Evolutionary conservation across 2,113 vertebrate species (phyloP), one percentile per base, ranked within the genome.

Genomic region (Salvelinus namaycush): DNA sequence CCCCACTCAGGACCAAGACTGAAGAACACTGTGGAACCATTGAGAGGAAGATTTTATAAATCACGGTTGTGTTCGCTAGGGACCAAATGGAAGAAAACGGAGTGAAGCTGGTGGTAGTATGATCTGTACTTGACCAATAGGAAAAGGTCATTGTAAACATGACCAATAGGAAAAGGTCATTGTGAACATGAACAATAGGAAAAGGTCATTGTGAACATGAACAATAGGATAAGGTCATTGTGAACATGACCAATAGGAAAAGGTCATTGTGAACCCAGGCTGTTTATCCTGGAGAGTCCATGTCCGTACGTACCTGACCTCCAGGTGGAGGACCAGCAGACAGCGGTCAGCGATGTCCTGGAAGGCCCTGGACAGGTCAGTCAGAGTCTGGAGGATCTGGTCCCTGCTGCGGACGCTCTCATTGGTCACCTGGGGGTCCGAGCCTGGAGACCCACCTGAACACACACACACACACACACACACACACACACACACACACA

Each of bases 321-420:
- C 97, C 92, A 99, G 83, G 85, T 99, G 97, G 18, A 99, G 89
- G 9, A 95, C 96, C 27, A 99, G 94, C 76, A 99, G 91, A 90
- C 97, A 99, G 84, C 97, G 95, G 78, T 99, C 96, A 0, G 97
- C 97, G 85, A 98, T 97, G 71, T 98, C 97, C 82, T 99, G 97
- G 85, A 99, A 99, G n/a, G 95, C 93, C 74, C 89, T 95, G 81
- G 96, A 95, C 74, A 99, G 93, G 84, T 99, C 97, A 0, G 87
- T 94, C 7, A 99, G 93, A 0, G 95, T 97, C 88, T 98, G 97
- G 77, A 97, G 90, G 88, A 99, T 99, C 92, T 98, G 97, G 57
- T 99, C 97, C 0, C 96, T 94, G 5, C 94, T 95, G 0, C 96
- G 94, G 0, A 94, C 92, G 0, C 92, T 95, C 20, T 98, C 97